Evolutionary conservation across 2,113 vertebrate species (phyloP).

Genomic region (Leucosticte australis): DNA sequence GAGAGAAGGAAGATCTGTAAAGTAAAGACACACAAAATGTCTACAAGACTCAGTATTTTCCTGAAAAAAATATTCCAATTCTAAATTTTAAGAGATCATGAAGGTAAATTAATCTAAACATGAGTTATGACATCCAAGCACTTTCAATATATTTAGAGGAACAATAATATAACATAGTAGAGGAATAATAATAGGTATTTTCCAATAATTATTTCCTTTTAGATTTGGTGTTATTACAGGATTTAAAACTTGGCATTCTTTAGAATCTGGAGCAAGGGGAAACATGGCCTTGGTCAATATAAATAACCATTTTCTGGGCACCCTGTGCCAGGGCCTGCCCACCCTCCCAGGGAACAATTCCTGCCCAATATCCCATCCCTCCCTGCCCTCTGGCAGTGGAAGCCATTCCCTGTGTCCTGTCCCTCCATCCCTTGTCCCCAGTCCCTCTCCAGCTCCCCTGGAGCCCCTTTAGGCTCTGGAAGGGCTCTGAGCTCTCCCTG

Average conservation of each 20-base stretch:
- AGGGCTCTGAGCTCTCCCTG: not conserved
- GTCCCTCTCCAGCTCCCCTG: not conserved
- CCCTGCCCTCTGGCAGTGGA: not conserved
- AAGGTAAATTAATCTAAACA: not conserved
- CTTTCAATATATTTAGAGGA: not conserved
- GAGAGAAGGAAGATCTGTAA: not conserved
- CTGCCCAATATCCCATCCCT: fast-evolving
- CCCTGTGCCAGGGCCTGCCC: not conserved
- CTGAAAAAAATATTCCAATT: not conserved
- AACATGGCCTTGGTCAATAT: not conserved
- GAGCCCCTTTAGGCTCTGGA: not conserved
- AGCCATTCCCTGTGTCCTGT: not conserved
- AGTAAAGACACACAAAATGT: not conserved
- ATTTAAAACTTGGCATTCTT: not conserved
- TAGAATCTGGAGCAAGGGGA: not conserved
- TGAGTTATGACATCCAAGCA: not conserved
- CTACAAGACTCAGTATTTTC: no score
- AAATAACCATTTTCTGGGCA: not conserved
- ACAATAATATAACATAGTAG: not conserved
- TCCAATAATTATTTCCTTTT: not conserved
- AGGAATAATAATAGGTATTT: not conserved
- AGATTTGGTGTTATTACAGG: not conserved
- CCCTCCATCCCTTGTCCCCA: not conserved
- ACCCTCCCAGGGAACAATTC: not conserved
- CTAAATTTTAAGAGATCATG: not conserved